Evolutionary conservation across 2,888 invertebrate species (phyloP).

Genomic region (Dioctria linearis): DNA sequence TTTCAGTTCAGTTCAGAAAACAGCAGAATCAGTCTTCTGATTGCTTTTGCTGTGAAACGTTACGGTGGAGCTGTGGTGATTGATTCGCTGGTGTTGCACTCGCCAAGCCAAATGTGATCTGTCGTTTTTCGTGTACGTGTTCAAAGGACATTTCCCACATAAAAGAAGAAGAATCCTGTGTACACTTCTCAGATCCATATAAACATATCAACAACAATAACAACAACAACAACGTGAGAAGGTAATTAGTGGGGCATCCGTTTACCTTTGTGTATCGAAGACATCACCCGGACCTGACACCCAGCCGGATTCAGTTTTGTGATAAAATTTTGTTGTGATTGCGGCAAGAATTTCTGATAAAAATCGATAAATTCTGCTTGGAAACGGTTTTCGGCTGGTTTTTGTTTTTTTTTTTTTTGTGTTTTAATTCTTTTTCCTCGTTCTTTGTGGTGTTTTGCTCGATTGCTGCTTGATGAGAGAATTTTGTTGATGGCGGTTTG

Average conservation of each 20-base stretch:
- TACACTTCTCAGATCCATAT: neutral
- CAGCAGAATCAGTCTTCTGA: conserved; percentile 18
- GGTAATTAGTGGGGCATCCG: neutral
- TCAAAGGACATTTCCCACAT: conserved; percentile 6
- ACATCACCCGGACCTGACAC: neutral
- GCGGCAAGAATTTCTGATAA: conserved; percentile 47
- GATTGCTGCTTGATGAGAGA: neutral
- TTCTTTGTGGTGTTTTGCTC: neutral
- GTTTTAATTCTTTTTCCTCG: conserved; percentile 19
- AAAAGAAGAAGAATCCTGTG: neutral
- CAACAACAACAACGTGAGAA: neutral
- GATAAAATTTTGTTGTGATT: conserved; percentile 19
- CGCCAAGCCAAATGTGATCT: neutral
- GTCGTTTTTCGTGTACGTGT: conserved; percentile 17
- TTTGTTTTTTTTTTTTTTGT: no score
- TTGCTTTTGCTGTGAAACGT: conserved; percentile 24
- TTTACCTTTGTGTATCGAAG: neutral
- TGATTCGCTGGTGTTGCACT: neutral
- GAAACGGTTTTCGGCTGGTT: conserved; percentile 12
- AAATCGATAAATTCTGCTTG: conserved; percentile 42
- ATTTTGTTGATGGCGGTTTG: conserved; percentile 4
- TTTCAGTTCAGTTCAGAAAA: neutral
- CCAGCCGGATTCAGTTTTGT: neutral
- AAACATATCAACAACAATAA: conserved; percentile 1
- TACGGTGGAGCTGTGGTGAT: conserved; percentile 16